These are phyloP conservation scores for Scaptomyza tumidula DNA, from an alignment of 2,888 invertebrate genomes.

Conservation along the genomic window DNA sequence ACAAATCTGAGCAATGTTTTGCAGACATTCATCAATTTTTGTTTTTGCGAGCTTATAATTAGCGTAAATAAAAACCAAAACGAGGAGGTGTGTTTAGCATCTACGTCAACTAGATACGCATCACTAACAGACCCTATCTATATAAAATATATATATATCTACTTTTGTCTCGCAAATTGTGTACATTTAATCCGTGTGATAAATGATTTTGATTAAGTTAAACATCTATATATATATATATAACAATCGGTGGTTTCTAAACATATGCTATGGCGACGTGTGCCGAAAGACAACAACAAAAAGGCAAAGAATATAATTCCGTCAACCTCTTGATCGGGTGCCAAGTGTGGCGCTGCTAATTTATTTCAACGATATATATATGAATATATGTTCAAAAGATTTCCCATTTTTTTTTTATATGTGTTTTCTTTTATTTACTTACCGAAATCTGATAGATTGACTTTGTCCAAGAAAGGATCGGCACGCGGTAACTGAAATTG, in stretches of 20 bases:
- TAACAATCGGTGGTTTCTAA: constrained; percentile 23
- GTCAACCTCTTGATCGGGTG: constrained; percentile 53
- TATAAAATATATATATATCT: background rate
- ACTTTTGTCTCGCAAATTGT: constrained; percentile 10
- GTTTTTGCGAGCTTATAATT: constrained; percentile 56
- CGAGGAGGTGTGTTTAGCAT: constrained; percentile 41
- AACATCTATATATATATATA: background rate
- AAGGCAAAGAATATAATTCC: constrained; percentile 8
- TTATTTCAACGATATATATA: constrained; percentile 47
- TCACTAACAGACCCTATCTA: constrained; percentile 15
- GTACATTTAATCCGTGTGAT: constrained; percentile 44
- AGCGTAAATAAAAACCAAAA: constrained; percentile 39
- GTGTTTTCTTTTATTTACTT: constrained; percentile 84
- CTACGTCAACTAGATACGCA: constrained; percentile 49
- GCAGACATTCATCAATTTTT: background rate
- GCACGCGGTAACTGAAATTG: constrained; percentile 93
- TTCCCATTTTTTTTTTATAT: background rate
- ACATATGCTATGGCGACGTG: constrained; percentile 40
- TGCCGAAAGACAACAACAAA: constrained; percentile 42
- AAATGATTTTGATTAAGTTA: constrained; percentile 47
- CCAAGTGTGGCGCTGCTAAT: constrained; percentile 62
- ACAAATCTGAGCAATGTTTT: background rate
- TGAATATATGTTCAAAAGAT: constrained; percentile 39
- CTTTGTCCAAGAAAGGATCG: constrained; percentile 96
- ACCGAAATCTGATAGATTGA: constrained; percentile 91